Percentiles rank a stretch among this genome's conserved stretches.
These are phyloP conservation scores for Agrochola circellaris DNA, from an alignment of 2,888 invertebrate genomes.

Conservation along the genomic window DNA sequence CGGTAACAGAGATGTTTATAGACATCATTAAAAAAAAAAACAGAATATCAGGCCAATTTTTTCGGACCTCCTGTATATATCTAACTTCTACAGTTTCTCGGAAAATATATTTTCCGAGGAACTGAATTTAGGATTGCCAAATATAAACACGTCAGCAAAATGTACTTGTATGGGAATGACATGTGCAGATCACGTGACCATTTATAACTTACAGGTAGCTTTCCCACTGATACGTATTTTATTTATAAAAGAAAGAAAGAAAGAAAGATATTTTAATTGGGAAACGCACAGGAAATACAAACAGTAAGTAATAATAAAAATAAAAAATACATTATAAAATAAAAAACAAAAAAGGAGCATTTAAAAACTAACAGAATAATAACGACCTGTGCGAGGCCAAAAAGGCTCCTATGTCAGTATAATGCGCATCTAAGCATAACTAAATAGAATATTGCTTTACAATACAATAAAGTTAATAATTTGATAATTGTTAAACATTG, in stretches of 20 bases:
- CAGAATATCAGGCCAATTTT: neutral
- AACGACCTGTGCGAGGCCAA: too few species aligned
- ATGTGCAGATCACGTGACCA: conserved; percentile 26
- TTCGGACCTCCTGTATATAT: neutral
- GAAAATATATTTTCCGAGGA: neutral
- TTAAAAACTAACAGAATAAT: too few species aligned
- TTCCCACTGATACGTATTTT: neutral
- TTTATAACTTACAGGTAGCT: neutral
- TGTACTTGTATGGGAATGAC: conserved; percentile 5
- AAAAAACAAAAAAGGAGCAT: too few species aligned
- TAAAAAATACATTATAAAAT: too few species aligned
- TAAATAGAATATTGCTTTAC: neutral
- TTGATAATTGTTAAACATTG: neutral
- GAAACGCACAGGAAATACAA: too few species aligned
- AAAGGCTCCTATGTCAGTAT: too few species aligned
- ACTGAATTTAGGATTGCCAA: neutral
- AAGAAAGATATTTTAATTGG: too few species aligned
- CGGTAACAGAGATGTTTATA: neutral
- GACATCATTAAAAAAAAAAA: too few species aligned
- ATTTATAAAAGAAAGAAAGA: too few species aligned
- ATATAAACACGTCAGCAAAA: conserved; percentile 25
- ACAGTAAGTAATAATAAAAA: too few species aligned
- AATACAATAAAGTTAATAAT: neutral
- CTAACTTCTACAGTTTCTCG: neutral
- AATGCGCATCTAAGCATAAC: too few species aligned